Percentiles rank a stretch among this genome's conserved stretches.
Conservation (phyloP, 2,797 vertebrate species). For the Catostomus latipinnis region DNA sequence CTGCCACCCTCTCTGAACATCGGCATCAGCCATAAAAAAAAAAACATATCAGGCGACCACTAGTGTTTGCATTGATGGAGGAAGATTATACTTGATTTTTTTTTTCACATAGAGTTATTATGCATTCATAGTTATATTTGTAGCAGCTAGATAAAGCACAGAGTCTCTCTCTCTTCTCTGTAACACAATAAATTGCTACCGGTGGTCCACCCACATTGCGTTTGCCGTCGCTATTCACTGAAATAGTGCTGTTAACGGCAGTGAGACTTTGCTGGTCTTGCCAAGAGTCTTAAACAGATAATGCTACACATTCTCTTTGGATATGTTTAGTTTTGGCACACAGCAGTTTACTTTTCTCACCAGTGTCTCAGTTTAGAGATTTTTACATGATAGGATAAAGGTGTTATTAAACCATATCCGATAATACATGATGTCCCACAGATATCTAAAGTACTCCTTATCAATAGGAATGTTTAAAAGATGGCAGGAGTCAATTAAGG, state of each 20-base stretch:
- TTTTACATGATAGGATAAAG: constrained; percentile 6
- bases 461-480: not conserved
- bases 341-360: constrained; percentile 13
- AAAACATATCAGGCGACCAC: too few relatives aligned
- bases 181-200: constrained; percentile 19
- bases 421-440: not conserved
- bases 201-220: constrained; percentile 53
- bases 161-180: constrained; percentile 1
- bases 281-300: constrained; percentile 26
- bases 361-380: constrained; percentile 29
- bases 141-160: constrained; percentile 56
- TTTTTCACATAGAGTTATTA: constrained; percentile 52
- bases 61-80: constrained; percentile 56
- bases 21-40: too few relatives aligned
- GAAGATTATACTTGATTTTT: constrained; percentile 46
- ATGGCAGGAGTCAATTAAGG: too few relatives aligned
- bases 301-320: constrained; percentile 23
- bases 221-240: constrained; percentile 41
- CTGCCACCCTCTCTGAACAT: too few relatives aligned
- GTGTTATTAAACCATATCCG: constrained; percentile 1
- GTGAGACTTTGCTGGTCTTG: constrained; percentile 23
- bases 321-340: constrained; percentile 34
- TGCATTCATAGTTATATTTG: constrained; percentile 57
- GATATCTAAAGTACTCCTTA: constrained; percentile 19
- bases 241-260: constrained; percentile 25